phyloP scores from a whole-genome alignment of 2,888 invertebrate species.

The Drosophila buzzatii region DNA sequence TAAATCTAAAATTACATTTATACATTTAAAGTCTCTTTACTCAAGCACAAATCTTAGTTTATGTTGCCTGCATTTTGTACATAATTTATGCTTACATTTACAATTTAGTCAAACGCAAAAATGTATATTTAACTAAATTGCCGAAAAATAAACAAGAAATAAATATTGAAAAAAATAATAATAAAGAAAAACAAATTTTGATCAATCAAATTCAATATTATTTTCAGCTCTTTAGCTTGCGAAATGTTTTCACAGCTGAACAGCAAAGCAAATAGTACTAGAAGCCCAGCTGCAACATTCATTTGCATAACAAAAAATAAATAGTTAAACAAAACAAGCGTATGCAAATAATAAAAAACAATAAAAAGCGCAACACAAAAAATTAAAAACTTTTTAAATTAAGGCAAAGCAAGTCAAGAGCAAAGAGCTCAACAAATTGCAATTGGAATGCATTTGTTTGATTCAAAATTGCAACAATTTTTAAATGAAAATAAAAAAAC shows the following conservation, averaged over 20 bases:
- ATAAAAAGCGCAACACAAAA: conserved; percentile 7
- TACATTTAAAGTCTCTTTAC: conserved; percentile 23
- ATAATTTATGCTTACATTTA: conserved; percentile 69
- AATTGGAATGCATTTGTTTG: conserved; percentile 42
- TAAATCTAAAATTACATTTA: conserved; percentile 35
- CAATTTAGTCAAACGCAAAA: conserved; percentile 58
- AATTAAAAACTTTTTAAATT: conserved; percentile 35
- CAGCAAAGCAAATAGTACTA: conserved; percentile 49
- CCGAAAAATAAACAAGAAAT: not conserved
- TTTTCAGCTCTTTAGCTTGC: conserved; percentile 27
- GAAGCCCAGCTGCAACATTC: conserved; percentile 22
- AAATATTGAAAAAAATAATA: conserved; percentile 6
- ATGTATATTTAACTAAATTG: conserved; percentile 36
- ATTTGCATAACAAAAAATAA: conserved; percentile 38
- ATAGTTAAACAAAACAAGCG: conserved; percentile 35
- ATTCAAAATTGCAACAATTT: conserved; percentile 34
- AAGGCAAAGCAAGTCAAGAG: conserved; percentile 63
- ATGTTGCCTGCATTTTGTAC: conserved; percentile 53
- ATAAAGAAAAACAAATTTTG: conserved; percentile 42
- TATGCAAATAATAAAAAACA: conserved; percentile 24
- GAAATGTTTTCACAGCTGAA: conserved; percentile 35
- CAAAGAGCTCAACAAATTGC: conserved; percentile 43
- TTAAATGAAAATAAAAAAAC: conserved; percentile 3
- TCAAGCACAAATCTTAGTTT: conserved; percentile 49
- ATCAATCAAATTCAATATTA: conserved; percentile 32